These are phyloP conservation scores for Cassiopea andromeda DNA, from an alignment of 30 jellyfish, hydroid and myxozoan genomes.

Conservation along the genomic window DNA sequence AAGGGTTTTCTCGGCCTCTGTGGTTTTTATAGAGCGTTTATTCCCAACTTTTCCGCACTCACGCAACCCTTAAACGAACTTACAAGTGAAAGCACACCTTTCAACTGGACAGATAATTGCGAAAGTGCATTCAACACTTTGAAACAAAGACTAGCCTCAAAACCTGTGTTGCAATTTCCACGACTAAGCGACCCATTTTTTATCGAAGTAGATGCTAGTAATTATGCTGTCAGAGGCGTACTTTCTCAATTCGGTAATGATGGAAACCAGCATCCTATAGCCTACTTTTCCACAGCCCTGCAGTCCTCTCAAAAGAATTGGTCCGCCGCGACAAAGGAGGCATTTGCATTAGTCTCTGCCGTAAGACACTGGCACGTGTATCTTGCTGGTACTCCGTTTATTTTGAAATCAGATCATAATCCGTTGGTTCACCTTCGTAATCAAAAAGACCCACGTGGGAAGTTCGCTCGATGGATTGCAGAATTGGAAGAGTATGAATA, in stretches of 20 bases:
- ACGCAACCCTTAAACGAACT: conserved; percentile 43
- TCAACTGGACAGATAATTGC: conserved; percentile 19
- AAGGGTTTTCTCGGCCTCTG: conserved; percentile 62
- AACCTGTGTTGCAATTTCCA: conserved; percentile 37
- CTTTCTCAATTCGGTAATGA: conserved; percentile 35
- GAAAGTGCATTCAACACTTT: conserved; percentile 37
- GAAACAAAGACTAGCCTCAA: conserved; percentile 7
- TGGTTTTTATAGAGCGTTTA: conserved; percentile 51
- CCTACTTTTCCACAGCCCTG: conserved; percentile 45
- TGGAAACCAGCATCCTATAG: conserved; percentile 33
- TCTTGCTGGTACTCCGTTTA: conserved; percentile 51
- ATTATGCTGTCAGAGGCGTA: conserved; percentile 66
- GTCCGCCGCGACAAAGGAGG: conserved; percentile 58
- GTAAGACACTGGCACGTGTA: conserved; percentile 62
- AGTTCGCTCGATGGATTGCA: no score
- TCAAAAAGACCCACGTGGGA: conserved; percentile 72
- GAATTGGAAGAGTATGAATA: conserved; percentile 67
- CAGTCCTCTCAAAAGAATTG: conserved; percentile 46
- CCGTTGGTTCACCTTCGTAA: conserved; percentile 43
- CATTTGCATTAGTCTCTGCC: conserved; percentile 55
- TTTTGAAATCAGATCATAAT: conserved; percentile 45
- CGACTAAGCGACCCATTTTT: conserved; percentile 5
- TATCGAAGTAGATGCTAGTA: conserved; percentile 56
- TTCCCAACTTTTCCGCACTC: conserved; percentile 48
- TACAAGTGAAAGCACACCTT: conserved; percentile 25